Evolutionary conservation across 1,140 invertebrate genomes (phyloP).

Genomic region (Drosophila varians): DNA sequence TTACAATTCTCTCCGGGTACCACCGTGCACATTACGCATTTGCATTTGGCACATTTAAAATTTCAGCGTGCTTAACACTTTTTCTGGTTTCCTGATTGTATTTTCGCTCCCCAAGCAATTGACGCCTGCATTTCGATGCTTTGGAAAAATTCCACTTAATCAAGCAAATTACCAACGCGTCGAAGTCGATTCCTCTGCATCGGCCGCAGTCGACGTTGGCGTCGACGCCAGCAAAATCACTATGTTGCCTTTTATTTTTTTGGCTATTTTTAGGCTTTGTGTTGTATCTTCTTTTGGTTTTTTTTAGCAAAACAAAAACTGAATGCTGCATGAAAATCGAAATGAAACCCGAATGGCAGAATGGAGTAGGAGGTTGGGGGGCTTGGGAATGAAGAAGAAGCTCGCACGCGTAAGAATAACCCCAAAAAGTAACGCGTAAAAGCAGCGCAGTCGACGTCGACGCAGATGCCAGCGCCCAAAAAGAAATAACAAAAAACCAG

Average conservation of each 20-base stretch:
- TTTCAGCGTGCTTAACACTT: conserved; percentile 32
- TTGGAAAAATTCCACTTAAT: conserved; percentile 80
- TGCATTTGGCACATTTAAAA: conserved; percentile 51
- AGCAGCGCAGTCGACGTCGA: conserved; percentile 31
- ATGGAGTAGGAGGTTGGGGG: neutral
- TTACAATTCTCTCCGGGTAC: conserved; percentile 45
- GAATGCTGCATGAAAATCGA: too few species aligned
- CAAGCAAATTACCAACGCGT: conserved; percentile 75
- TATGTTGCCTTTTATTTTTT: conserved; percentile 50
- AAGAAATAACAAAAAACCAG: conserved; percentile 70
- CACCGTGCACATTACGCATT: conserved; percentile 27
- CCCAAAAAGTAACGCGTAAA: conserved; percentile 78
- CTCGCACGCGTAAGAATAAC: conserved; percentile 69
- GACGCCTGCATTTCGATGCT: conserved; percentile 59
- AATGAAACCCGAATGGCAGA: too few species aligned
- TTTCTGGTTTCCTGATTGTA: conserved; percentile 16
- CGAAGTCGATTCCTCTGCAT: conserved; percentile 14
- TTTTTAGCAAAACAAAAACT: conserved; percentile 72
- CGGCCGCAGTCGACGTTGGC: conserved; percentile 10
- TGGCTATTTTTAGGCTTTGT: conserved; percentile 69
- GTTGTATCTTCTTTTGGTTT: conserved; percentile 53
- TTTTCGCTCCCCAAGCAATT: conserved; percentile 4
- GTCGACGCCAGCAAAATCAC: conserved; percentile 16
- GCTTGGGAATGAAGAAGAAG: conserved; percentile 26
- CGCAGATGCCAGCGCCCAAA: conserved; percentile 22